phyloP scores from a whole-genome alignment of 2,797 vertebrate species.

The Microctenopoma steveboyesi region DNA sequence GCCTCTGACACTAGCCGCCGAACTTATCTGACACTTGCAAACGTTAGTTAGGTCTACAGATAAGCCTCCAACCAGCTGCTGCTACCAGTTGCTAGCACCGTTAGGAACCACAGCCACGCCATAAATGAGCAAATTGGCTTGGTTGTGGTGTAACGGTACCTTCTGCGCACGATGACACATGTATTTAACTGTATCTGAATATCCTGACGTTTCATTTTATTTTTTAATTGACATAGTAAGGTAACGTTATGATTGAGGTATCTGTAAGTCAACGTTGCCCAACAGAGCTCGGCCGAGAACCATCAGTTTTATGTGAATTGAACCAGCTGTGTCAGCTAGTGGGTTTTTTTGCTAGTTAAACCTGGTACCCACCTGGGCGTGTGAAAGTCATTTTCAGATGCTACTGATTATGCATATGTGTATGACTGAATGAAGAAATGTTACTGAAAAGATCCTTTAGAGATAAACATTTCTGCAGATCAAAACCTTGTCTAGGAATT shows the following conservation, averaged over 20 bases:
- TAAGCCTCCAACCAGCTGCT: conserved; percentile 34
- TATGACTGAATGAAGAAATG: background rate
- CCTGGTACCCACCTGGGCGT: background rate
- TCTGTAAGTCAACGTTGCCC: too few relatives aligned
- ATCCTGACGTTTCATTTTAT: background rate
- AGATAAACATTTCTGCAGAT: background rate
- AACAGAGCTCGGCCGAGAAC: too few relatives aligned
- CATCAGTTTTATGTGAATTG: background rate
- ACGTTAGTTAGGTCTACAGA: conserved; percentile 35
- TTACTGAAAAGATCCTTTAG: background rate
- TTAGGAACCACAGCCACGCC: conserved; percentile 7
- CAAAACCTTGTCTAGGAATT: too few relatives aligned
- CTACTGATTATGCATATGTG: background rate
- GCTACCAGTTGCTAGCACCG: conserved; percentile 49
- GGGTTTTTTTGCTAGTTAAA: background rate
- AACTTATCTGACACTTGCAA: conserved; percentile 51
- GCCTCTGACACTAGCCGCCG: conserved; percentile 31
- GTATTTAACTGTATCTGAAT: too few relatives aligned
- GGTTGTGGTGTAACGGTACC: background rate
- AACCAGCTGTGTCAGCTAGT: background rate
- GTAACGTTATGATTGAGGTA: too few relatives aligned
- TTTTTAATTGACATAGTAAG: background rate
- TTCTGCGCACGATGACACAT: background rate
- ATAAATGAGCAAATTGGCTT: background rate
- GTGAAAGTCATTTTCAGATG: conserved; percentile 1